These are phyloP conservation scores for Creontiades dilutus DNA, from an alignment of 2,888 invertebrate genomes.

Conservation along the genomic window DNA sequence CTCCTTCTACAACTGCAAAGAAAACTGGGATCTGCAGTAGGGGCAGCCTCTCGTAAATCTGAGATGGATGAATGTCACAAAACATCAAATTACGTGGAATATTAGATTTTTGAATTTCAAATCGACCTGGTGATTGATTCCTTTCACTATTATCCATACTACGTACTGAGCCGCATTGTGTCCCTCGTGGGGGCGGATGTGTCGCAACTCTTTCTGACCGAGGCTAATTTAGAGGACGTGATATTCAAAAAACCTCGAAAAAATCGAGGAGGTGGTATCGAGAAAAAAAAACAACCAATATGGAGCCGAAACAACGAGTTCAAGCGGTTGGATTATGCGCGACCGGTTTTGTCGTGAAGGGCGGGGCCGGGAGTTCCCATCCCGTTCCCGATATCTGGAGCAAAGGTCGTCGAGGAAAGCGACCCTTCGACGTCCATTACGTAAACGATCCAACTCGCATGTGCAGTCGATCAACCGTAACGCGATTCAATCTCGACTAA, in stretches of 20 bases:
- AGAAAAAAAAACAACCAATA: background rate
- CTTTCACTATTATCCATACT: too few relatives aligned
- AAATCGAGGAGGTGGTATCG: background rate
- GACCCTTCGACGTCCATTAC: slow-evolving; percentile 8
- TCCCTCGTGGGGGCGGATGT: background rate
- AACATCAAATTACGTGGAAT: too few relatives aligned
- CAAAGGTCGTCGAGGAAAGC: slow-evolving; percentile 13
- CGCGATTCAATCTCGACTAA: background rate
- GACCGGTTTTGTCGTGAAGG: background rate
- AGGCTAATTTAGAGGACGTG: background rate
- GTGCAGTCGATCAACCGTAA: too few relatives aligned
- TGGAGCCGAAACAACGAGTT: background rate
- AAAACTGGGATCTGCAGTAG: too few relatives aligned
- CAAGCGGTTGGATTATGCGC: background rate
- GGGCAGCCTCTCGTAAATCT: too few relatives aligned
- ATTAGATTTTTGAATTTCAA: too few relatives aligned
- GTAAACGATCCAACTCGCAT: background rate
- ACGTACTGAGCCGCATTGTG: background rate
- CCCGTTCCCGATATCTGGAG: background rate
- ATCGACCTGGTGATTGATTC: too few relatives aligned
- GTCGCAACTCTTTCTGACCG: background rate
- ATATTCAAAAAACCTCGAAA: background rate
- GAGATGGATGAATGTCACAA: too few relatives aligned
- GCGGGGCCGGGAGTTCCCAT: background rate
- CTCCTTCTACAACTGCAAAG: too few relatives aligned